Conservation (phyloP, 2,797 vertebrate genomes). For the Cossypha heuglini region DNA sequence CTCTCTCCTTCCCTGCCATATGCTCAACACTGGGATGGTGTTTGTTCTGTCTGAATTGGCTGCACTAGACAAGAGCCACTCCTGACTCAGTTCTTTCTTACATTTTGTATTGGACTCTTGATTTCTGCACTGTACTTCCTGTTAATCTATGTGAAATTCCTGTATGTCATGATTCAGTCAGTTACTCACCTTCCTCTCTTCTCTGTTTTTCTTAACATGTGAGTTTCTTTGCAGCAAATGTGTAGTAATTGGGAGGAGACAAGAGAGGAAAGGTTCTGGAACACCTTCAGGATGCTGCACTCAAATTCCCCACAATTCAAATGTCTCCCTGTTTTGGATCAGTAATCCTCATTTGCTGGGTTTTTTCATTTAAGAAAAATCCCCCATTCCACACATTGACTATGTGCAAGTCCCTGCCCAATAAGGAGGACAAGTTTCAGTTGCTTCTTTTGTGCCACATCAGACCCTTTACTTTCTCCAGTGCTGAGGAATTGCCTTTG, state of each 20-base stretch:
- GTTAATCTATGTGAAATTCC: not conserved
- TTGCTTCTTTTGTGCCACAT: not conserved
- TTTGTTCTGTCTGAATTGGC: not conserved
- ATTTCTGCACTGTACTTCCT: not conserved
- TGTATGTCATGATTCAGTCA: not conserved
- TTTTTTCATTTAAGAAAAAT: not conserved
- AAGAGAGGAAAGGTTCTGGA: not conserved
- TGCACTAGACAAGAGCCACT: not conserved
- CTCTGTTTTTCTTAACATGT: not conserved
- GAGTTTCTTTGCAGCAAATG: not conserved
- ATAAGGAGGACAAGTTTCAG: not conserved
- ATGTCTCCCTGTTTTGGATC: not conserved
- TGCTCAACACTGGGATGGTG: not conserved
- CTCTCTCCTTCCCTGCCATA: not conserved
- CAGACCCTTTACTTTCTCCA: fast-evolving
- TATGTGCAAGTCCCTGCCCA: not conserved
- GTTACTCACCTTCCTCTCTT: not conserved
- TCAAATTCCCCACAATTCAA: not conserved
- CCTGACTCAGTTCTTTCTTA: not conserved
- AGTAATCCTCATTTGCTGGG: not conserved
- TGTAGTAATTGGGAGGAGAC: not conserved
- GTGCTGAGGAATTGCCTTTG: not conserved
- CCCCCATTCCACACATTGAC: not conserved
- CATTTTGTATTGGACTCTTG: not conserved
- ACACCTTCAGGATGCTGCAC: not conserved